Conservation (phyloP, 2,888 invertebrate genomes). For the Mylabris sibirica region DNA sequence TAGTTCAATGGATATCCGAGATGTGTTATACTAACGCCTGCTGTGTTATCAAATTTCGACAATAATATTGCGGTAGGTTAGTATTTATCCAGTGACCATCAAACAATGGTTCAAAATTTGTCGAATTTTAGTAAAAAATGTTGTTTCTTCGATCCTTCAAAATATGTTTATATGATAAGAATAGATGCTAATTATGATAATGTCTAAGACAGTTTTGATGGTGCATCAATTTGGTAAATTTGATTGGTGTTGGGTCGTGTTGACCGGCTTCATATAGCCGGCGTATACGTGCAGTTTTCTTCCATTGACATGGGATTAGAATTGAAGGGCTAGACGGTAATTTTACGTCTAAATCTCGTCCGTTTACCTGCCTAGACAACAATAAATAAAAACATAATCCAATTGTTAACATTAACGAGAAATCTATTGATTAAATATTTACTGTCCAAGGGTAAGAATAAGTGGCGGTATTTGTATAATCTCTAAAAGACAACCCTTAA, state of each 20-base stretch:
- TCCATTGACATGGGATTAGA: neutral
- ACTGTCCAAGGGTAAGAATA: neutral
- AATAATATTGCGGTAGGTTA: too few species aligned
- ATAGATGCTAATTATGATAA: too few species aligned
- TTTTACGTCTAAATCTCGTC: neutral
- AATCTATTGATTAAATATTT: neutral
- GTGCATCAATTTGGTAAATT: too few species aligned
- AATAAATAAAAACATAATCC: constrained; percentile 2
- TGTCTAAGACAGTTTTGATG: too few species aligned
- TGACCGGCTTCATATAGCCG: constrained; percentile 9
- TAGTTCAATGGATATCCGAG: too few species aligned
- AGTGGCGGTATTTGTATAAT: neutral
- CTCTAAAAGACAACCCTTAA: neutral
- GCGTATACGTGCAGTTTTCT: neutral
- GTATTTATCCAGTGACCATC: too few species aligned
- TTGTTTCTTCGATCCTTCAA: too few species aligned
- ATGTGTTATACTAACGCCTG: too few species aligned
- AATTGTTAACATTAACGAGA: neutral
- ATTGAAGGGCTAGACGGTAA: neutral
- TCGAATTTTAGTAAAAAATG: too few species aligned
- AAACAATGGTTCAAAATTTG: too few species aligned
- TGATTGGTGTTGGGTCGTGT: constrained; percentile 39
- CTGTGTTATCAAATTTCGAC: too few species aligned
- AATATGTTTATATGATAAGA: too few species aligned
- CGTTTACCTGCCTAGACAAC: neutral